These are phyloP conservation scores for Sebastes reedi DNA, from an alignment of 2,797 vertebrate species.

Conservation along the genomic window DNA sequence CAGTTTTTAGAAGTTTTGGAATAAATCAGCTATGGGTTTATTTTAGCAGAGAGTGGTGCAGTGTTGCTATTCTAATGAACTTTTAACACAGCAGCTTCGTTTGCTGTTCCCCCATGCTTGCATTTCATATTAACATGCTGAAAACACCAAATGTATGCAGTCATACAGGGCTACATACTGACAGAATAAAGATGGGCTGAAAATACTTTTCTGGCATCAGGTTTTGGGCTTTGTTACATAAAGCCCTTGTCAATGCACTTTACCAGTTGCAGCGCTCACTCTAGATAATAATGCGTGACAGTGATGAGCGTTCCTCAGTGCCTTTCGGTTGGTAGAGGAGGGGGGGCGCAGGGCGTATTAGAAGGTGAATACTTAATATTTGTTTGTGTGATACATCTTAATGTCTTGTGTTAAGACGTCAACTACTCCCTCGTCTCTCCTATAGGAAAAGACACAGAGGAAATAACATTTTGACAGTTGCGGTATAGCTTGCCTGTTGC, in stretches of 20 bases:
- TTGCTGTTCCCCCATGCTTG: background rate
- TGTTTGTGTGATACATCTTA: constrained; percentile 40
- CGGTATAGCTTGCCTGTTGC: constrained; percentile 68
- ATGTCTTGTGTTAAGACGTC: constrained; percentile 30
- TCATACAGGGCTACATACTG: background rate
- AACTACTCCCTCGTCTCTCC: constrained; percentile 27
- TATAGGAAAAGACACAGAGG: constrained; percentile 55
- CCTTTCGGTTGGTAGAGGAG: background rate
- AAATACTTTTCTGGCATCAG: background rate
- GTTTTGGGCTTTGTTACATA: constrained; percentile 4
- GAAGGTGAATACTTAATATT: constrained; percentile 10
- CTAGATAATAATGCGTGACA: constrained; percentile 8
- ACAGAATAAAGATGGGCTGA: background rate
- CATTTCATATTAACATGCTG: background rate
- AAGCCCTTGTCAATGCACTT: constrained; percentile 2
- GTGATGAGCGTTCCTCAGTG: constrained; percentile 7
- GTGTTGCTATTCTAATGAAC: background rate
- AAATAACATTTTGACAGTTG: constrained; percentile 63
- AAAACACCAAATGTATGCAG: background rate
- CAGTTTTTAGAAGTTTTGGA: background rate
- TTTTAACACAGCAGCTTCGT: background rate
- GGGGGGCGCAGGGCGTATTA: background rate
- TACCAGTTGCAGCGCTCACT: background rate
- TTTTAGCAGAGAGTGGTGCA: background rate
- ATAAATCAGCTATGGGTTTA: background rate